Evolutionary conservation across 1,140 invertebrate species (phyloP).

Genomic region (Ylistrum balloti): DNA sequence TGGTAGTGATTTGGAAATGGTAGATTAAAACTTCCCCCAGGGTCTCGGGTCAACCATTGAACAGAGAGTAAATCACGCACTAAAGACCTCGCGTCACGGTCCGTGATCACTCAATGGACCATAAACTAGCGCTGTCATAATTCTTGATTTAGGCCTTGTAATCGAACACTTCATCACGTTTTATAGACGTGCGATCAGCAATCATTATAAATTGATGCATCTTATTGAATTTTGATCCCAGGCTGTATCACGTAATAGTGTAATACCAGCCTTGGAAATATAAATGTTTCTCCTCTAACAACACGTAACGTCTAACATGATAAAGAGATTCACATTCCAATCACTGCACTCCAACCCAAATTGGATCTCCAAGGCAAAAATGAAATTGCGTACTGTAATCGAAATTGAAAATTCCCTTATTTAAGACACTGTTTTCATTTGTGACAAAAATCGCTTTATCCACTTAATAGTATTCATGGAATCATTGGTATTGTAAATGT

Average conservation of each 20-base stretch:
- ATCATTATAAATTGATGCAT: conserved; percentile 40
- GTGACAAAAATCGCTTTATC: conserved; percentile 31
- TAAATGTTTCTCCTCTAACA: neutral
- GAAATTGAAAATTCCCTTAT: conserved; percentile 20
- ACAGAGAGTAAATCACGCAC: neutral
- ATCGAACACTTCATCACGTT: conserved; percentile 43
- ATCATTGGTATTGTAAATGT: neutral
- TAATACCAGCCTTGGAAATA: conserved; percentile 22
- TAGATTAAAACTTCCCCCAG: neutral
- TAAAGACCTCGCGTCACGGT: neutral
- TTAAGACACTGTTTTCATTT: conserved; percentile 5
- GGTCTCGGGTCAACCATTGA: conserved; percentile 4
- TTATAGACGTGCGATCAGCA: conserved; percentile 37
- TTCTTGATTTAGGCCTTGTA: conserved; percentile 41
- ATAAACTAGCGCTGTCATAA: conserved; percentile 27
- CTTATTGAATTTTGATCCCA: conserved; percentile 9
- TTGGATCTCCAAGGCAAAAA: conserved; percentile 7
- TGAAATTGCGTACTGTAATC: conserved; percentile 19
- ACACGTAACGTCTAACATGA: neutral
- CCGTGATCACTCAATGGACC: conserved; percentile 27
- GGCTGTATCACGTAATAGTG: neutral
- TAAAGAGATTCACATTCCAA: conserved; percentile 11
- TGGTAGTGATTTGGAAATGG: neutral
- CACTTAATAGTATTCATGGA: conserved; percentile 18
- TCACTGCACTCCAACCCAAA: neutral